Conservation (phyloP, 1,140 invertebrate species). For the Micrasema longulum region DNA sequence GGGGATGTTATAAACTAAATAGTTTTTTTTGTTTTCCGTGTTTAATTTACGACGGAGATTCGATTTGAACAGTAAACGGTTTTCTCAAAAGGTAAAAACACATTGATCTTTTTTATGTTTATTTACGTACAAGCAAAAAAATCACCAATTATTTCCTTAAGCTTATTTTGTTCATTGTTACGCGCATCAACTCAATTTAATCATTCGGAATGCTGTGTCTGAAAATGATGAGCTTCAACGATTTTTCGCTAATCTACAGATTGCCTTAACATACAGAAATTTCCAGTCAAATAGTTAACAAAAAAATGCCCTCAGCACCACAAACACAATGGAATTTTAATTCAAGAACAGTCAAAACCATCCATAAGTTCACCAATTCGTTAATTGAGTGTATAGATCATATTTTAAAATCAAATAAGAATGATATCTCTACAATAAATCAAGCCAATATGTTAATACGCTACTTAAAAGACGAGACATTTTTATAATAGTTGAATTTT, state of each 20-base stretch:
- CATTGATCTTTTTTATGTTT: too few relatives aligned
- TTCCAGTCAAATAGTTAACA: neutral
- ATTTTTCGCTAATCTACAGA: neutral
- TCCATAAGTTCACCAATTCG: neutral
- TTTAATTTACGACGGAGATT: neutral
- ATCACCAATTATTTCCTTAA: neutral
- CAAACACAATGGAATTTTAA: neutral
- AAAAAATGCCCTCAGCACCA: neutral
- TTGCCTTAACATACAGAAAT: neutral
- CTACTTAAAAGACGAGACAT: neutral
- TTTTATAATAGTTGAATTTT: neutral
- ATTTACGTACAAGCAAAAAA: neutral
- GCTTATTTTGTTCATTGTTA: neutral
- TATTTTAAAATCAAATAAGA: neutral
- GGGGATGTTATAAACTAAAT: neutral
- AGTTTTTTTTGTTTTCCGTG: constrained; percentile 1
- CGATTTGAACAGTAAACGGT: too few relatives aligned
- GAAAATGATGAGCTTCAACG: neutral
- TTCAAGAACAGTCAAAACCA: neutral
- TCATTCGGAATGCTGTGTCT: neutral
- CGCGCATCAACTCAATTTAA: neutral
- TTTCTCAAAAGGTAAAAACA: too few relatives aligned
- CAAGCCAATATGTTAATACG: neutral
- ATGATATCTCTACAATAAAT: neutral
- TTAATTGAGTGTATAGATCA: neutral